A percentile compares a stretch with the other conserved stretches of the same genome.
These are phyloP conservation scores for Sapajus apella DNA, from an alignment of 2,113 vertebrate species.

Conservation along the genomic window DNA sequence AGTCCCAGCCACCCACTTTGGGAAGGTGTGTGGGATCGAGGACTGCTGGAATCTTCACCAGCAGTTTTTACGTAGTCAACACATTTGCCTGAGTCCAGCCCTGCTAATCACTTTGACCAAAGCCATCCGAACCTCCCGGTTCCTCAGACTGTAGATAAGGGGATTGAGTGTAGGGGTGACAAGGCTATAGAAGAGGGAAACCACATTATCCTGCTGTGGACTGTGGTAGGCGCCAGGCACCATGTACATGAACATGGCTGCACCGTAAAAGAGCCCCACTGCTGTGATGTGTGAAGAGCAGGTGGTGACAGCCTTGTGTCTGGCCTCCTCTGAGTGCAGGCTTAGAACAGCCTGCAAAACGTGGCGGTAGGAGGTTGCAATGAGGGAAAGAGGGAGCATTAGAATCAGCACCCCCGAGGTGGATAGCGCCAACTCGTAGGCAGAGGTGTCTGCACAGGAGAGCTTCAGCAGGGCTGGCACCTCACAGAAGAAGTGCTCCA, in stretches of 20 bases:
- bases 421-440: slow-evolving; percentile 26
- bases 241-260: slow-evolving; percentile 27
- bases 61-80: not conserved
- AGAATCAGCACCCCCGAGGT: not conserved
- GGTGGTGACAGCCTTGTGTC: slow-evolving; percentile 25
- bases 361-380: not conserved
- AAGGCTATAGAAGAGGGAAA: slow-evolving; percentile 48
- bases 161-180: slow-evolving; percentile 21
- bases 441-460: slow-evolving; percentile 46
- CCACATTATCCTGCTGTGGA: not conserved
- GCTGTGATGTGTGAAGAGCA: slow-evolving; percentile 29
- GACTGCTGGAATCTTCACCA: too few relatives aligned
- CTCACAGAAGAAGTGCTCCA: slow-evolving; percentile 65
- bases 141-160: slow-evolving; percentile 64
- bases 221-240: slow-evolving; percentile 22
- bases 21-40: not conserved
- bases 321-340: not conserved
- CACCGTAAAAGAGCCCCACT: not conserved
- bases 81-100: not conserved
- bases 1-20: too few relatives aligned
- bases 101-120: slow-evolving; percentile 41
- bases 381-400: not conserved
- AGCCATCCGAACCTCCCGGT: slow-evolving; percentile 3
- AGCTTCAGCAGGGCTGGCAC: slow-evolving; percentile 40
- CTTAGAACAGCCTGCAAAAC: slow-evolving; percentile 31